phyloP scores from a whole-genome alignment of 2,797 vertebrate genomes.

The Loris lydekkerianus region DNA sequence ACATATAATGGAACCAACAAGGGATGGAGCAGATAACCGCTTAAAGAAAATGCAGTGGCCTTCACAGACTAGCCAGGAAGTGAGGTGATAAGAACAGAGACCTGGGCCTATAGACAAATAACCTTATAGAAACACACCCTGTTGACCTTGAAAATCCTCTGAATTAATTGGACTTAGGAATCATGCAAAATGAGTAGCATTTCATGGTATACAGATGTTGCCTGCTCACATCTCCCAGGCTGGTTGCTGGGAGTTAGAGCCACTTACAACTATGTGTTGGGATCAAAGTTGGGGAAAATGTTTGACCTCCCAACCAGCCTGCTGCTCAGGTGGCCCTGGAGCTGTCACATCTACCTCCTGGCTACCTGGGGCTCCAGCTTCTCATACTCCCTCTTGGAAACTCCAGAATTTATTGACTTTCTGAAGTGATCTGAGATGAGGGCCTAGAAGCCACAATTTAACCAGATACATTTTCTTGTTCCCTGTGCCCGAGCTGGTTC shows the following conservation, averaged over 20 bases:
- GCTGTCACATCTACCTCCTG: not conserved
- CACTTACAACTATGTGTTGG: not conserved
- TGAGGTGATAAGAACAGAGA: not conserved
- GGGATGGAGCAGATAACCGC: not conserved
- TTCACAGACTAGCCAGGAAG: not conserved
- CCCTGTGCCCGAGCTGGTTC: not conserved
- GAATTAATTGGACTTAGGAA: not conserved
- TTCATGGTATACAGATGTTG: not conserved
- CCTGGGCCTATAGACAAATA: not conserved
- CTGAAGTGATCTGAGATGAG: not conserved
- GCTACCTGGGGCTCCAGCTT: not conserved
- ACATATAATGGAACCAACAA: not conserved
- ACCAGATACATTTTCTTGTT: not conserved
- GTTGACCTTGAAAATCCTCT: not conserved
- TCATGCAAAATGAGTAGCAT: not conserved
- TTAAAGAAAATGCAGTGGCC: fast-evolving
- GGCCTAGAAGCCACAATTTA: not conserved
- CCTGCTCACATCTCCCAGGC: not conserved
- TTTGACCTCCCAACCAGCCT: not conserved
- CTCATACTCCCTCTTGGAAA: not conserved
- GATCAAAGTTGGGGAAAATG: not conserved
- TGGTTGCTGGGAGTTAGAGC: not conserved
- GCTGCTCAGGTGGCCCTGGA: not conserved
- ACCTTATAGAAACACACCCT: not conserved
- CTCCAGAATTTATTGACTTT: not conserved